Evolutionary conservation across 2,113 vertebrate species (phyloP), one percentile per base, ranked within the genome.

Genomic region (Rhinogobius similis): DNA sequence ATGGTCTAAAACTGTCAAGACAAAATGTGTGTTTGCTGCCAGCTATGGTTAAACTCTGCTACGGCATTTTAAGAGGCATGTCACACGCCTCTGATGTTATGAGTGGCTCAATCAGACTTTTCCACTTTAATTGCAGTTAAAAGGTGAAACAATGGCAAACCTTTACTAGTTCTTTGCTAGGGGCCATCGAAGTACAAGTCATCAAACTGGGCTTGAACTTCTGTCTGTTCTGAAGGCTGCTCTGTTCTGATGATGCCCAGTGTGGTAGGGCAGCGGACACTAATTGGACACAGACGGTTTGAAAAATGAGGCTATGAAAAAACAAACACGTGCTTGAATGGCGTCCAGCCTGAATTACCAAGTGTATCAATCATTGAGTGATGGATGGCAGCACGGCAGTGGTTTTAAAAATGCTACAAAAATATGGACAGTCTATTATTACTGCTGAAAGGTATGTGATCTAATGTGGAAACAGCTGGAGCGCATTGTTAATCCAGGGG

Each of bases 261-360:
- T 78, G 70, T n/a, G 46, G 75, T 84, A 86, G 74, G 78, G 79
- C 83, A 82, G 77, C 50, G 26, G 76, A 73, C 38, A 59, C 63
- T 91, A 89, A 89, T 88, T 89, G 84, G 79, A 77, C 86, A 73
- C 83, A 80, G 84, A 67, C 80, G 75, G 59, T 78, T 72, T 76
- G 82, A 85, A 83, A 83, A 79, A 86, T 70, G 74, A 86, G 76
- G 64, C 82, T 55, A 64, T 86, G 78, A 79, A 86, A 88, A 87
- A 88, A 85, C 75, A 90, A 87, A 82, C 81, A 83, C 66, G 77
- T 80, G 71, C 85, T 86, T 91, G 79, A 89, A 89, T 67, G 58
- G 11, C 4, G 24, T 82, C 88, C 87, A 89, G 73, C 56, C 32
- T 68, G 76, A 70, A 73, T 81, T 81, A 75, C 71, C 65, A 18